Base-by-base conservation (phyloP, 1,140 invertebrate genomes). In the Aphaenogaster rudis region DNA sequence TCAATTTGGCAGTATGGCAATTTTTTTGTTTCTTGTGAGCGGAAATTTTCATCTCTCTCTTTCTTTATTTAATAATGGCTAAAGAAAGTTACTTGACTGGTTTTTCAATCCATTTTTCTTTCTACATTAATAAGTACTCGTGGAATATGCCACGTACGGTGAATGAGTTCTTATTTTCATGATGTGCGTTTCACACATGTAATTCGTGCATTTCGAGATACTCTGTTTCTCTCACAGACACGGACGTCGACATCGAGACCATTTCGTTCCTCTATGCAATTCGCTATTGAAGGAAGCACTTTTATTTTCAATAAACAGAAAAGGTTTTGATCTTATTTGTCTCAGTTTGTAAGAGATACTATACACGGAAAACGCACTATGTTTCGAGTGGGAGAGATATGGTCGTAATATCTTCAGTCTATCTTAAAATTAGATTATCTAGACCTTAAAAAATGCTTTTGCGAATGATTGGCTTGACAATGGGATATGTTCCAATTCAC, bases 1-100 rank as follows among this genome's bases (percentile, higher is more conserved):
- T 95, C 94, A 92, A 94, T 95, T 95, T 95, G 95, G 95, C 95
- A 95, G 95, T 95, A 95, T 94, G 94, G 94, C 92, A 95, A 94
- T 95, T 94, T 94, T 93, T 90, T 92, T 93, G 80, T 94, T 87
- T 84, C 54, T 84, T 91, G 91, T 93, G 92, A 93, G 92, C 88
- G 91, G 88, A 92, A 92, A 92, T 91, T 93, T 92, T 91, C 86
- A 92, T 91, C 80, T 87, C 67, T 89, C 63, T 84, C 13, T 84
- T 52, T 36, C 33, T 79, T 71, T 87, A 39, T 50, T 52, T 89
- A 71, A 33, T 52, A 86, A 69, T 87, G 74, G 79, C 88, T 85
- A 86, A 42, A 63, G 86, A 86, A 79, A 67, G 86, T 77, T 72
- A 42, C n/a, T 50, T 61, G 28, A 50, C 64, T 54, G 52, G 4